Percentiles rank a stretch among this genome's conserved stretches.
Evolutionary conservation across 2,888 invertebrate species (phyloP).

Genomic region (Sphecodes monilicornis): DNA sequence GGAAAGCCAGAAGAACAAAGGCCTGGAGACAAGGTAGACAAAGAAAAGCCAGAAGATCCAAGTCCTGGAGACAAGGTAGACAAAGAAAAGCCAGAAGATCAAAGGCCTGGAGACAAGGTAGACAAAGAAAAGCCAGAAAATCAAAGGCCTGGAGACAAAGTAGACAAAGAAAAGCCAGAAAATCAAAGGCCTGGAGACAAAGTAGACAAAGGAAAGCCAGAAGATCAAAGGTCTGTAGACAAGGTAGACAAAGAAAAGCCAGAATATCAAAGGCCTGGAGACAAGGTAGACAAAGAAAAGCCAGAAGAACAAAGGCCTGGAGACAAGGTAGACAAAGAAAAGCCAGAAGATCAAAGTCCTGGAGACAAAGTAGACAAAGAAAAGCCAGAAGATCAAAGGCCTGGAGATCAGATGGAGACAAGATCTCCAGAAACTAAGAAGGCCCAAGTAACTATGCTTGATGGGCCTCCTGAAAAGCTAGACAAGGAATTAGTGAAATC

Average conservation of each 20-base stretch:
- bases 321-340: too few relatives aligned
- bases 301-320: too few relatives aligned
- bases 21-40: too few relatives aligned
- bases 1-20: not conserved
- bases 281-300: too few relatives aligned
- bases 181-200: not conserved
- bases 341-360: not conserved
- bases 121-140: not conserved
- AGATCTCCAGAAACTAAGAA: not conserved
- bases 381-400: not conserved
- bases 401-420: not conserved
- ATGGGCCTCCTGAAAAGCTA: not conserved
- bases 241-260: too few relatives aligned
- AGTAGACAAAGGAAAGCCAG: too few relatives aligned
- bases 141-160: not conserved
- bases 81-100: too few relatives aligned
- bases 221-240: too few relatives aligned
- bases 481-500: constrained; percentile 4
- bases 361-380: not conserved
- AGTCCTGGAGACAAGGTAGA: too few relatives aligned
- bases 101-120: too few relatives aligned
- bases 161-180: not conserved
- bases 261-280: not conserved
- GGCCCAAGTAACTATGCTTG: not conserved
- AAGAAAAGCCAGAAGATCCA: not conserved